These are phyloP conservation scores for Drosophila lowei DNA, from an alignment of 1,140 invertebrate genomes.

Conservation along the genomic window DNA sequence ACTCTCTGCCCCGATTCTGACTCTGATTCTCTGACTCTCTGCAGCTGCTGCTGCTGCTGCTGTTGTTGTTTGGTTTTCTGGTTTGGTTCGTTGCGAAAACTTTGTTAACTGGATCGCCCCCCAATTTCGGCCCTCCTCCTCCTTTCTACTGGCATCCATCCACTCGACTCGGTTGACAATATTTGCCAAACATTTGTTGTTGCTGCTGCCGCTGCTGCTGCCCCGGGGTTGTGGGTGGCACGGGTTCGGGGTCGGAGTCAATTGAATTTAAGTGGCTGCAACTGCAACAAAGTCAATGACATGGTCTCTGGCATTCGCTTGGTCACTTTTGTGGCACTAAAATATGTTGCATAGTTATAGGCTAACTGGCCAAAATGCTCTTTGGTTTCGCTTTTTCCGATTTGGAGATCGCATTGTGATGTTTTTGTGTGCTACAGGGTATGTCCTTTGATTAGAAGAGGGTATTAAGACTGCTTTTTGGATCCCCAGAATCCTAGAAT, in stretches of 20 bases:
- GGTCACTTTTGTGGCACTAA: constrained; percentile 63
- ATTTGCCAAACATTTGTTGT: constrained; percentile 67
- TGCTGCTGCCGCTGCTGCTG: constrained; percentile 33
- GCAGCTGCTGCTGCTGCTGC: constrained; percentile 26
- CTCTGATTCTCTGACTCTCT: constrained; percentile 18
- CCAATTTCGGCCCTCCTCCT: too few relatives aligned
- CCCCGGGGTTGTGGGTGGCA: constrained; percentile 2
- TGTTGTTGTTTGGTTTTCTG: constrained; percentile 53
- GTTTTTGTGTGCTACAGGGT: not conserved
- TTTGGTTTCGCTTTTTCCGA: constrained; percentile 1
- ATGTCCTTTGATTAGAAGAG: too few relatives aligned
- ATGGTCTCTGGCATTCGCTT: constrained; percentile 37
- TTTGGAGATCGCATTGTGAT: constrained; percentile 18
- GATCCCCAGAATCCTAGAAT: too few relatives aligned
- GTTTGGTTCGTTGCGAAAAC: constrained; percentile 60
- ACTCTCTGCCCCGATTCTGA: constrained; percentile 1
- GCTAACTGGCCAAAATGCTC: constrained; percentile 10
- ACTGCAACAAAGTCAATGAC: constrained; percentile 70
- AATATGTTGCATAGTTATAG: constrained; percentile 69
- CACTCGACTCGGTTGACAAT: constrained; percentile 64
- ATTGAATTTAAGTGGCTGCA: constrained; percentile 77
- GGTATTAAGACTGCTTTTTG: too few relatives aligned
- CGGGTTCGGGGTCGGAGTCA: constrained; percentile 35
- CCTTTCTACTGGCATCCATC: too few relatives aligned
- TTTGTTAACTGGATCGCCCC: constrained; percentile 59